These are phyloP conservation scores for Epinotia bilunana DNA, from an alignment of 2,888 invertebrate genomes.

Conservation along the genomic window DNA sequence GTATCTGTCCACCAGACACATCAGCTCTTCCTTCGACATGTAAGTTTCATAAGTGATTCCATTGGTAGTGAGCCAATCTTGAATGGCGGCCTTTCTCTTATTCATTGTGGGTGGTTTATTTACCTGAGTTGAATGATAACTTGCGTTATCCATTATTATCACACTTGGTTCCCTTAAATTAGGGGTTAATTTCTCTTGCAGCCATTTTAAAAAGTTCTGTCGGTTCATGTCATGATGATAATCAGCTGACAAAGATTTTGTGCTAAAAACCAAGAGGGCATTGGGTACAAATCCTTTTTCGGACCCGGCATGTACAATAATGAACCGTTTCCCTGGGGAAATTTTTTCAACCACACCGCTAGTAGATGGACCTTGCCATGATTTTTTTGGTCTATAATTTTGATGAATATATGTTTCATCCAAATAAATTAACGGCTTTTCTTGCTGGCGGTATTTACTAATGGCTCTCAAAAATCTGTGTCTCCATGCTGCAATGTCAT, in stretches of 20 bases:
- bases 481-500: slow-evolving; percentile 8
- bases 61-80: slow-evolving; percentile 19
- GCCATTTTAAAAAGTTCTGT: neutral
- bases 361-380: slow-evolving; percentile 46
- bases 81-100: neutral
- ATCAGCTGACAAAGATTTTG: slow-evolving; percentile 47
- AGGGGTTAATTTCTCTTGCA: neutral
- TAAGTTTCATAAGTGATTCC: slow-evolving; percentile 19
- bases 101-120: neutral
- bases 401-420: slow-evolving; percentile 46
- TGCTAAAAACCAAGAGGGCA: slow-evolving; percentile 48
- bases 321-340: slow-evolving; percentile 46
- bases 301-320: slow-evolving; percentile 48
- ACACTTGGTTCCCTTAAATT: slow-evolving; percentile 1
- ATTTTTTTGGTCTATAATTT: slow-evolving; percentile 46
- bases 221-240: slow-evolving; percentile 48
- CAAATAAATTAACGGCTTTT: slow-evolving; percentile 29
- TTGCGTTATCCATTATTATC: neutral
- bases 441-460: slow-evolving; percentile 21
- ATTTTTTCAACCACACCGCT: slow-evolving; percentile 40
- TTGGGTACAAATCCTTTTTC: slow-evolving; percentile 47
- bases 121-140: slow-evolving; percentile 1
- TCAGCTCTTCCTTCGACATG: slow-evolving; percentile 14
- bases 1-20: slow-evolving; percentile 20
- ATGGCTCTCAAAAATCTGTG: slow-evolving; percentile 7